These are phyloP conservation scores for Galeopterus variegatus DNA, from an alignment of 2,113 vertebrate species.

Conservation along the genomic window DNA sequence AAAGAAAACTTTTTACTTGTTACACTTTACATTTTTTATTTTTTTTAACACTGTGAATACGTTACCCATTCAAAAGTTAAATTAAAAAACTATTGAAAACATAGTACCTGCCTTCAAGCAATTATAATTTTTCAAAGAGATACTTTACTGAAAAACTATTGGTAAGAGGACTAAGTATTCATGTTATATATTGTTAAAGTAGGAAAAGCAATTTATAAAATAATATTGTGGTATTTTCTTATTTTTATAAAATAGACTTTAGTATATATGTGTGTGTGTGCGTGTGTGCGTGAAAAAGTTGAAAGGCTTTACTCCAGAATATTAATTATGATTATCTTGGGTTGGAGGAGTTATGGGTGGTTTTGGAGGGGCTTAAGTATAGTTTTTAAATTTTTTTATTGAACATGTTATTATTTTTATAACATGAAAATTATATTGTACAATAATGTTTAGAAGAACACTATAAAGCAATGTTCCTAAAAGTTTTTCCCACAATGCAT, in stretches of 20 bases:
- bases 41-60: neutral
- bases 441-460: neutral
- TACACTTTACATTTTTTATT: neutral
- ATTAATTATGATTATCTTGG: slow-evolving; percentile 3
- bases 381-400: neutral
- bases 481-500: neutral
- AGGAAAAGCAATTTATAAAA: slow-evolving; percentile 31
- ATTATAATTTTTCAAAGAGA: neutral
- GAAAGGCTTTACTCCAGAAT: neutral
- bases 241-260: neutral
- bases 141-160: neutral
- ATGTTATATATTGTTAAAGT: neutral
- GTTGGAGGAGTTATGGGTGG: neutral
- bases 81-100: neutral
- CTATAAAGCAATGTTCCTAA: neutral
- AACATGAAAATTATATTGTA: neutral
- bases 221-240: neutral
- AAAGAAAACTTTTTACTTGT: neutral
- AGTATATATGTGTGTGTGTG: neutral
- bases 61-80: neutral
- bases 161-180: neutral
- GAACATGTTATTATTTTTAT: neutral
- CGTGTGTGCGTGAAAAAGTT: neutral
- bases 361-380: neutral
- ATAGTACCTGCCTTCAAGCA: neutral